These are phyloP conservation scores for Hemicrepidius hirtus DNA, from an alignment of 2,888 invertebrate genomes.

Conservation along the genomic window DNA sequence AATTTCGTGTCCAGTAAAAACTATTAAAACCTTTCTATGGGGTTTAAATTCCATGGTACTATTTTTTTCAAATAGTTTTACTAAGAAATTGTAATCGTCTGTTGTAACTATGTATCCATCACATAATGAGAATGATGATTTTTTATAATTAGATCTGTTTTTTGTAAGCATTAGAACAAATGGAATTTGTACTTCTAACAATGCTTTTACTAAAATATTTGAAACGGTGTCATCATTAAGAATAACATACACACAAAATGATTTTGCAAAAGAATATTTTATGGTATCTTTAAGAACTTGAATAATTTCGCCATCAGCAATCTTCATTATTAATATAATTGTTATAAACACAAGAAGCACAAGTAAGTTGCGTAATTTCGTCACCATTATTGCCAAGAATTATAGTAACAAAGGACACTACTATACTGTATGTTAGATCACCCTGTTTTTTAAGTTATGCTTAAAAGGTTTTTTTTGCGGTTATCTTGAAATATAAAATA, in stretches of 20 bases:
- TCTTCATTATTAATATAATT: no score
- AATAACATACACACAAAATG: background rate
- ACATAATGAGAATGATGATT: background rate
- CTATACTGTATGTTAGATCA: no score
- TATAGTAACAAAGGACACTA: no score
- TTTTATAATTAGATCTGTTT: no score
- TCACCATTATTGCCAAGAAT: no score
- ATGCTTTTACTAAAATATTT: background rate
- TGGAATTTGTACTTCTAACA: background rate
- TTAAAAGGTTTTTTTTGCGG: no score
- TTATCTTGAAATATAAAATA: no score
- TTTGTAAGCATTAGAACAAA: no score
- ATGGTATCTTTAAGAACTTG: background rate
- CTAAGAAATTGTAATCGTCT: background rate
- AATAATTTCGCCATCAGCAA: no score
- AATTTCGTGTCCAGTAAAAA: background rate
- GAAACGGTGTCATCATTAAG: background rate
- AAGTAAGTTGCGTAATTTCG: no score
- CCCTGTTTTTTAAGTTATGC: no score
- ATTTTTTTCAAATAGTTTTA: background rate
- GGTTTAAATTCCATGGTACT: conserved; percentile 4
- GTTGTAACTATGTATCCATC: background rate
- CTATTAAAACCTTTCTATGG: background rate
- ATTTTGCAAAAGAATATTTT: background rate
- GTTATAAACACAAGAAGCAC: no score